A percentile compares a stretch with the other conserved stretches of the same genome.
phyloP scores from a whole-genome alignment of 2,888 invertebrate genomes.

The Drosophila kanekoi region DNA sequence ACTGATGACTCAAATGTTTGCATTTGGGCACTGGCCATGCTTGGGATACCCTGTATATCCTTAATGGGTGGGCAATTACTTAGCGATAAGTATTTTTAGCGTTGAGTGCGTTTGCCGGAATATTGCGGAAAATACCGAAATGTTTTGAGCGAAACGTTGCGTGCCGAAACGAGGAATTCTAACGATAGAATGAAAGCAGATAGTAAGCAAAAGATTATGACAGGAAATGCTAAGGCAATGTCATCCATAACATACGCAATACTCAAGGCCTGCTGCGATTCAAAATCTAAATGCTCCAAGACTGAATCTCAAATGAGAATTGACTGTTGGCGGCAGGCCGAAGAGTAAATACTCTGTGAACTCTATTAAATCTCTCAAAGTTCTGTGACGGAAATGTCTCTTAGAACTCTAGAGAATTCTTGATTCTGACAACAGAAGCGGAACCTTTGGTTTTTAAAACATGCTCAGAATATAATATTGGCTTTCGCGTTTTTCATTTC shows the following conservation, averaged over 20 bases:
- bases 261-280: neutral
- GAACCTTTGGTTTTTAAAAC: too few relatives aligned
- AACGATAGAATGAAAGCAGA: slow-evolving; percentile 39
- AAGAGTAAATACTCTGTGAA: too few relatives aligned
- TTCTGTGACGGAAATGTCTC: too few relatives aligned
- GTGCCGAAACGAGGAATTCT: slow-evolving; percentile 55
- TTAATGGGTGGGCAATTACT: slow-evolving; percentile 8
- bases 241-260: neutral
- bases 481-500: too few relatives aligned
- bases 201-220: slow-evolving; percentile 12
- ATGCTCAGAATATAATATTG: too few relatives aligned
- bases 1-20: slow-evolving; percentile 38
- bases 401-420: too few relatives aligned
- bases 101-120: slow-evolving; percentile 53
- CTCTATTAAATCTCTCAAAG: too few relatives aligned
- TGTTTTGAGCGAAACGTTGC: slow-evolving; percentile 57
- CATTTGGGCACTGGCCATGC: slow-evolving; percentile 58
- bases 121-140: slow-evolving; percentile 59
- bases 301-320: neutral
- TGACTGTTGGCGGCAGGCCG: neutral
- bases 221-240: slow-evolving; percentile 4
- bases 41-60: neutral
- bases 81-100: slow-evolving; percentile 34
- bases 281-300: neutral
- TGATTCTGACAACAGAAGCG: too few relatives aligned